Evolutionary conservation across 2,113 vertebrate genomes (phyloP).

Genomic region (Chlamydotis undulata): DNA sequence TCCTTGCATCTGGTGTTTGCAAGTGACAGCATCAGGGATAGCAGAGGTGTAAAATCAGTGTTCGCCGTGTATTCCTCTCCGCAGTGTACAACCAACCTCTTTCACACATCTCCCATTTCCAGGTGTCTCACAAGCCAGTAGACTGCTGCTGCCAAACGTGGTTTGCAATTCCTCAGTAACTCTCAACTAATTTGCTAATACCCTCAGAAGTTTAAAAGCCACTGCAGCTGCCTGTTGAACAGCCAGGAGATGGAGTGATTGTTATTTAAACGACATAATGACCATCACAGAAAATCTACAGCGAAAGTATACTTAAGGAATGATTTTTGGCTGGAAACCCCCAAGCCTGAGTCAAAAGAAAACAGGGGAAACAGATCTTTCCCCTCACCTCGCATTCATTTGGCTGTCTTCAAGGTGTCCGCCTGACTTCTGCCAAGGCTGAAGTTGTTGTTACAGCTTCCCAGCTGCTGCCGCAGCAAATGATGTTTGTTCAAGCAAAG

Average conservation of each 20-base stretch:
- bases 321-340: slow-evolving; percentile 41
- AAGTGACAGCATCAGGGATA: not conserved
- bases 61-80: not conserved
- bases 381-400: slow-evolving; percentile 1
- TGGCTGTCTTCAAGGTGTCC: slow-evolving; percentile 5
- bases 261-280: slow-evolving; percentile 28
- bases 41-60: slow-evolving; percentile 14
- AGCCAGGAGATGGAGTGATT: not conserved
- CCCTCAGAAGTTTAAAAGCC: slow-evolving; percentile 26
- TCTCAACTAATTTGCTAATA: not conserved
- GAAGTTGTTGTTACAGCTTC: slow-evolving; percentile 25
- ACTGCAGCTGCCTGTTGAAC: not conserved
- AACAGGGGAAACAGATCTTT: not conserved
- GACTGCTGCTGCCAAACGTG: not conserved
- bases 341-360: not conserved
- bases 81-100: not conserved
- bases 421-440: slow-evolving; percentile 15
- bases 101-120: not conserved
- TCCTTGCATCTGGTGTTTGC: not conserved
- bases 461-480: not conserved
- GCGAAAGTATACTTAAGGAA: not conserved
- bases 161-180: not conserved
- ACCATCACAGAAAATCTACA: not conserved
- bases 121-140: not conserved
- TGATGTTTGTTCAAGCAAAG: slow-evolving; percentile 7